Evolutionary conservation across 30 jellyfish, hydroid and myxozoan genomes (phyloP).

Genomic region (Morbakka virulenta): DNA sequence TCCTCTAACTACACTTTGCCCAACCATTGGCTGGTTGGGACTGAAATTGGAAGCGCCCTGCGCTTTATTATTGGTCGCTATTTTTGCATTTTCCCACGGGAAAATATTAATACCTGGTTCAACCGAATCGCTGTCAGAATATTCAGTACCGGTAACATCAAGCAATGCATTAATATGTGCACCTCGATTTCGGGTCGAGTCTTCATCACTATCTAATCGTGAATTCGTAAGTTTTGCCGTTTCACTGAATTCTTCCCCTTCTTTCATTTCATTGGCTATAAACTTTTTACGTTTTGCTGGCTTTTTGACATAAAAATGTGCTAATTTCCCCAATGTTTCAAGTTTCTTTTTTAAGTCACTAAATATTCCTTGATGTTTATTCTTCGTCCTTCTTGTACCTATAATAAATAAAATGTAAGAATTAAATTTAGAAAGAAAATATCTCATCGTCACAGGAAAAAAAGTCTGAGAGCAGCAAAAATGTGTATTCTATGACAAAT

Average conservation of each 20-base stretch:
- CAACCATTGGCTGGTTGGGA: background rate
- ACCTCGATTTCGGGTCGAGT: conserved; percentile 15
- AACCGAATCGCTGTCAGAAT: conserved; percentile 20
- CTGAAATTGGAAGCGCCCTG: background rate
- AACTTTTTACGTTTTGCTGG: background rate
- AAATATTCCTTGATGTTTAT: no score
- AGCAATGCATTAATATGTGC: conserved; percentile 34
- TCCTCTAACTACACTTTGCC: background rate
- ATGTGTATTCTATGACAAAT: no score
- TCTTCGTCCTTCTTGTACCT: no score
- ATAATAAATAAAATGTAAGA: no score
- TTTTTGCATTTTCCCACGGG: conserved; percentile 13
- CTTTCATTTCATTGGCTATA: no score
- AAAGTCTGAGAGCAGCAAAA: no score
- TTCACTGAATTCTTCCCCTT: background rate
- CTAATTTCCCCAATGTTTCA: background rate
- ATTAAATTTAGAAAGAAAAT: no score
- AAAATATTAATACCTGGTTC: conserved; percentile 43
- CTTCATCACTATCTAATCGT: conserved; percentile 30
- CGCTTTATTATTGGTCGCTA: no score
- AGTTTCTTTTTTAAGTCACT: no score
- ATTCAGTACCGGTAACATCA: conserved; percentile 59
- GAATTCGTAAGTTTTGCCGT: conserved; percentile 43
- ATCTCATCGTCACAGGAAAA: no score
- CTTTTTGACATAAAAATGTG: background rate